Base-by-base conservation (phyloP, 1,140 invertebrate genomes). In the Helicoverpa zea region DNA sequence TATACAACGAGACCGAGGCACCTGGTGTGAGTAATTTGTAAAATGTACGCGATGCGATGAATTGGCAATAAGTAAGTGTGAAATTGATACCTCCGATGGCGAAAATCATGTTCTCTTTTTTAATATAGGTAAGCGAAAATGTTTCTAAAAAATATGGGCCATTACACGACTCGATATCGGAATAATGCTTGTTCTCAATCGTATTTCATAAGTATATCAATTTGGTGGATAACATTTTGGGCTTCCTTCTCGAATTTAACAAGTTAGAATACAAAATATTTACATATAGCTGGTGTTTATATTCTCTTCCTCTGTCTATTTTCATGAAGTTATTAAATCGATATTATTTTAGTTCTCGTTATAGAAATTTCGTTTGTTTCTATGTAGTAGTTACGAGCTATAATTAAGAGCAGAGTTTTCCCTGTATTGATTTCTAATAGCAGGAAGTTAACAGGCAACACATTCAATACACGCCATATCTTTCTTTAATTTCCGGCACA, bases 341-440 rank as follows among this genome's bases (percentile, higher is more conserved):
- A 23, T 23, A 23, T 23, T 23, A 23, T 5, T 35, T 35, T 35
- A 35, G 35, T 35, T 35, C 35, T 7, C 3, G 35, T 5, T 5
- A 43, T 43, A 43, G 9, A 43, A 43, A 3, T 9, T 9, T 43
- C 35, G 35, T 43, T 9, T 43, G 35, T 43, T 43, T 5, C 35
- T 43, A 43, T 43, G 11, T 10, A 10, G 16, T 58, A 23, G 23
- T 29, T 29, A 13, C 3, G 35, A 35, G 29, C 30, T n/a, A 16
- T n/a, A 64, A 10, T 30, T 10, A 64, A 43, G 14, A 16, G 14
- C 14, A 29, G 61, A 11, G 2, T 23, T 29, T 70, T 70, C 29
- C 47, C 66, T 51, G 47, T 70, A 70, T 70, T 70, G 66, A 70
- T 70, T 70, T 70, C 47, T 70, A 70, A 70, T 70, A 47, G 16